phyloP scores from a whole-genome alignment of 2,888 invertebrate species.

The Scotopteryx bipunctaria region DNA sequence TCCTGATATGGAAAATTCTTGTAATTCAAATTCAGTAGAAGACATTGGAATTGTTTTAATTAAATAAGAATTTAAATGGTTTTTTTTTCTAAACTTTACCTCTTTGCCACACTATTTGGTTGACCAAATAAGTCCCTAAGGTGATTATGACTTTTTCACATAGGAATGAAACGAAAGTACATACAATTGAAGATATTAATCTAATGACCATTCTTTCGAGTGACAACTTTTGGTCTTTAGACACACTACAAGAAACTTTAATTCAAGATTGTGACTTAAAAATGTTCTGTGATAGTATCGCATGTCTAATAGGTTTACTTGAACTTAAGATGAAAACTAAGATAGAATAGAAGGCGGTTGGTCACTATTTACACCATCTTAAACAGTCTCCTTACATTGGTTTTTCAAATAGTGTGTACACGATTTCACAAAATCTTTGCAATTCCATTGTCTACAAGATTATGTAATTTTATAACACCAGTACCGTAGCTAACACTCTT shows the following conservation, averaged over 20 bases:
- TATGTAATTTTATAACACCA: slow-evolving; percentile 16
- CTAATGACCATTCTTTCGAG: no score
- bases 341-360: neutral
- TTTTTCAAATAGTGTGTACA: neutral
- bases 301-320: no score
- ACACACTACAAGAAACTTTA: no score
- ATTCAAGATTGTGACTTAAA: no score
- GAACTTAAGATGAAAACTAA: no score
- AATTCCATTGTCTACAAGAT: slow-evolving; percentile 4
- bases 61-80: neutral
- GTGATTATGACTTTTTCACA: no score
- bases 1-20: neutral
- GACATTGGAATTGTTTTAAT: slow-evolving; percentile 11
- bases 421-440: neutral
- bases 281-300: neutral
- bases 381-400: neutral
- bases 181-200: no score
- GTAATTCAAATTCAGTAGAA: slow-evolving; percentile 3
- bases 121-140: neutral
- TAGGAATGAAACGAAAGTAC: no score
- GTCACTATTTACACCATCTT: neutral
- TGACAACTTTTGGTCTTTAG: no score
- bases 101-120: neutral
- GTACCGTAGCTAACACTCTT: slow-evolving; percentile 21
- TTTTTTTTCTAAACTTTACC: neutral